phyloP scores from a whole-genome alignment of 2,888 invertebrate species.

The Xanthorhoe spadicearia region DNA sequence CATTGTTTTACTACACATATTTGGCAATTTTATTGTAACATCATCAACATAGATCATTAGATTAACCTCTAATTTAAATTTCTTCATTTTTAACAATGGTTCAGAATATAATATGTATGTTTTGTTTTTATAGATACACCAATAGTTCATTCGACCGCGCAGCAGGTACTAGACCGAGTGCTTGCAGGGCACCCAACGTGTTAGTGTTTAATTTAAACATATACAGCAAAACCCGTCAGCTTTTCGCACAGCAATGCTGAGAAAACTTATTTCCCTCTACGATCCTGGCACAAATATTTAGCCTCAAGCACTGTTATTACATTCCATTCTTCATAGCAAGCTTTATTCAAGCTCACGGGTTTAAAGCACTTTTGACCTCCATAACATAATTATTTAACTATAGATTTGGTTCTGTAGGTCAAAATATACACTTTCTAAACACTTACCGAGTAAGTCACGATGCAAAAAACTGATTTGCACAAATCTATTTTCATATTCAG shows the following conservation, averaged over 20 bases:
- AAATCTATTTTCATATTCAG: constrained; percentile 38
- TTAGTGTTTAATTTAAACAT: not conserved
- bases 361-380: too few species aligned
- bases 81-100: not conserved
- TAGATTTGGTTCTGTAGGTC: not conserved
- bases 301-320: too few species aligned
- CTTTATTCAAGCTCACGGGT: too few species aligned
- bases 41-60: constrained; percentile 4
- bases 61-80: not conserved
- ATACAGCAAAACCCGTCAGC: too few species aligned
- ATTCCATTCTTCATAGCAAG: too few species aligned
- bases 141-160: not conserved
- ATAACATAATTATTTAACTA: not conserved
- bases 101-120: not conserved
- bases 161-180: too few species aligned
- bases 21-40: constrained; percentile 13
- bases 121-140: not conserved
- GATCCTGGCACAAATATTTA: too few species aligned
- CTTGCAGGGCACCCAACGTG: too few species aligned
- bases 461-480: constrained; percentile 22
- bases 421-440: constrained; percentile 19
- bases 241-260: too few species aligned
- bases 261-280: too few species aligned
- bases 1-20: constrained; percentile 34
- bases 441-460: not conserved